Percentiles rank a stretch among this genome's conserved stretches.
phyloP scores from a whole-genome alignment of 1,140 invertebrate species.

The Chironomus striatipennis region DNA sequence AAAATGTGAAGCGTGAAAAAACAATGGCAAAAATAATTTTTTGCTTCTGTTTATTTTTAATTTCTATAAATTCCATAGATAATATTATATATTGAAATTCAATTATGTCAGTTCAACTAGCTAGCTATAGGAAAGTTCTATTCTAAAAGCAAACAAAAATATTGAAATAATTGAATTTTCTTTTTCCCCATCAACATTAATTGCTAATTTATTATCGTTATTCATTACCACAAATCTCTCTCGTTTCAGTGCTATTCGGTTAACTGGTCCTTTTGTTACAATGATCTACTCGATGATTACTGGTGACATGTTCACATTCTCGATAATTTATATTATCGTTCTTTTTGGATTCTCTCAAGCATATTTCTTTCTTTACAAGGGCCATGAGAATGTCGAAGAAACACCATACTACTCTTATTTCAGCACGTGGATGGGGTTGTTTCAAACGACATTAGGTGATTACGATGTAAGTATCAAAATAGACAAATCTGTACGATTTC shows the following conservation, averaged over 20 bases:
- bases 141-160: not conserved
- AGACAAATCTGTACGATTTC: not conserved
- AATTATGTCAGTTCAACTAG: not conserved
- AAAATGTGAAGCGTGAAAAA: no score
- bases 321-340: conserved; percentile 90
- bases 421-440: conserved; percentile 93
- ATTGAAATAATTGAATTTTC: not conserved
- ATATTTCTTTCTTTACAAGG: conserved; percentile 93
- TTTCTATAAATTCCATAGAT: conserved; percentile 24
- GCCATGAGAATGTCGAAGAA: conserved; percentile 27
- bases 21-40: no score
- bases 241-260: conserved; percentile 73
- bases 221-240: conserved; percentile 23
- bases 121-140: not conserved
- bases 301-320: conserved; percentile 95
- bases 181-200: not conserved
- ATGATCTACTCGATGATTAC: conserved; percentile 77
- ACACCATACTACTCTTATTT: conserved; percentile 57
- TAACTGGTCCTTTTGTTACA: conserved; percentile 92
- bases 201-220: not conserved
- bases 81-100: not conserved
- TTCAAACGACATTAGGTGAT: conserved; percentile 95
- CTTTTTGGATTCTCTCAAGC: conserved; percentile 92
- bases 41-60: conserved; percentile 5
- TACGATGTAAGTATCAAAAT: conserved; percentile 72